phyloP scores from a whole-genome alignment of 2,113 vertebrate species.

The Fukomys damarensis region DNA sequence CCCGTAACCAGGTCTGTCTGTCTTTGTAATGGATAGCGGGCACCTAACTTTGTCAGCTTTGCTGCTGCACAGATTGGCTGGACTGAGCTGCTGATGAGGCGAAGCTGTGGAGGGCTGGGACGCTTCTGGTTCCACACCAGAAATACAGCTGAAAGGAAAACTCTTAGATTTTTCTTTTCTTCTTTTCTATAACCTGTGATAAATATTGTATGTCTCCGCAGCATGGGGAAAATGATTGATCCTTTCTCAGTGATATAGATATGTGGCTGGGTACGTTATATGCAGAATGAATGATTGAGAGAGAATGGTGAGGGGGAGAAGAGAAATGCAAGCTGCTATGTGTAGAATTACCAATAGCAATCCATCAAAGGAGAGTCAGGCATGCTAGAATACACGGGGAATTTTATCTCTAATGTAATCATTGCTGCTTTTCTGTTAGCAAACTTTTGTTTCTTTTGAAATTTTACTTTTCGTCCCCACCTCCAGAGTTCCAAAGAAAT shows the following conservation, averaged over 20 bases:
- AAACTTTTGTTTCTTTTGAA: constrained; percentile 54
- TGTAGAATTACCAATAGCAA: constrained; percentile 82
- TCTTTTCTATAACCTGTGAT: constrained; percentile 89
- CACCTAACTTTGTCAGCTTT: constrained; percentile 76
- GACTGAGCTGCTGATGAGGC: constrained; percentile 73
- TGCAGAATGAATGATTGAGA: constrained; percentile 75
- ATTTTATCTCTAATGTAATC: constrained; percentile 63
- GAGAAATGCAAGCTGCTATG: constrained; percentile 66
- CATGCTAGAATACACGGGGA: constrained; percentile 63
- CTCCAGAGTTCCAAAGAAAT: not conserved
- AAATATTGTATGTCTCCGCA: constrained; percentile 89
- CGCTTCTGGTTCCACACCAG: constrained; percentile 71
- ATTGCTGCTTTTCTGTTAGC: constrained; percentile 35
- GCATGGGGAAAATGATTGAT: constrained; percentile 87
- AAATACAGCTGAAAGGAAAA: constrained; percentile 86
- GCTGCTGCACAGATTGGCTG: constrained; percentile 67
- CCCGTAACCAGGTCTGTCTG: constrained; percentile 81
- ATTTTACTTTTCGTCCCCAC: constrained; percentile 2
- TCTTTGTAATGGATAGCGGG: constrained; percentile 79
- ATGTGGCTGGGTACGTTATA: constrained; percentile 76
- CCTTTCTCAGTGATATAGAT: constrained; percentile 86
- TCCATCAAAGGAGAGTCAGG: constrained; percentile 83
- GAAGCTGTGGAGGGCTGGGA: constrained; percentile 77
- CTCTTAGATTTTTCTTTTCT: constrained; percentile 86
- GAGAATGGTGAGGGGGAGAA: not conserved